phyloP scores from a whole-genome alignment of 2,888 invertebrate genomes.

The Gibbula magus region DNA sequence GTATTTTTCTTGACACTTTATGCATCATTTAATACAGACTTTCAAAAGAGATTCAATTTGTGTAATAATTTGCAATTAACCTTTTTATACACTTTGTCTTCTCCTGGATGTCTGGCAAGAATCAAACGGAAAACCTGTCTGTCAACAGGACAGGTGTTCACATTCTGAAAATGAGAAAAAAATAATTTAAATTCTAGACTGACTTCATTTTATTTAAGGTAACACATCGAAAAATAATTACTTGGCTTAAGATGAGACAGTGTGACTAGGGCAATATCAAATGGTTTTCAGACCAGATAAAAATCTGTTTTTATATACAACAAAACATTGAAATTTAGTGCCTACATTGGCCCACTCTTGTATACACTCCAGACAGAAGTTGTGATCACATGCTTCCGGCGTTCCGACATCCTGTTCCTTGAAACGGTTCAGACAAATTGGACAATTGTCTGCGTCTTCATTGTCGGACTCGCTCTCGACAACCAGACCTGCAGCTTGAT shows the following conservation, averaged over 20 bases:
- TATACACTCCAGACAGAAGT: constrained; percentile 92
- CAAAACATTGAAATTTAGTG: neutral
- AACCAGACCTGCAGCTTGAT: constrained; percentile 36
- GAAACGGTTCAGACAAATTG: constrained; percentile 90
- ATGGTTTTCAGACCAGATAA: neutral
- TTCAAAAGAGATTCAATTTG: too few species aligned
- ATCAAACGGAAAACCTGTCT: constrained; percentile 87
- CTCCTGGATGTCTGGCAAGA: constrained; percentile 82
- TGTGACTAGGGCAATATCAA: neutral
- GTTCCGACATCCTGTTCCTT: constrained; percentile 87
- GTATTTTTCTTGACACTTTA: neutral
- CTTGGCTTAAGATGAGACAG: neutral
- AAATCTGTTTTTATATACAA: neutral
- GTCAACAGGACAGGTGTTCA: constrained; percentile 96
- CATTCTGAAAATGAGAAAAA: constrained; percentile 79
- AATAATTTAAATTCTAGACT: neutral
- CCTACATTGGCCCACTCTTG: constrained; percentile 90
- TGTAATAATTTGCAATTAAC: constrained; percentile 75
- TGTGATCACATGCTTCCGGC: constrained; percentile 91
- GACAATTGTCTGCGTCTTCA: constrained; percentile 79
- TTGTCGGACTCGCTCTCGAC: constrained; percentile 51
- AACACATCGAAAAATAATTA: neutral
- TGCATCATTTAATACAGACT: neutral
- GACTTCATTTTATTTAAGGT: neutral
- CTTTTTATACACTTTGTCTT: constrained; percentile 80